These are phyloP conservation scores for Coranthus polyacanthus DNA, from an alignment of 2,797 vertebrate genomes.

Conservation along the genomic window DNA sequence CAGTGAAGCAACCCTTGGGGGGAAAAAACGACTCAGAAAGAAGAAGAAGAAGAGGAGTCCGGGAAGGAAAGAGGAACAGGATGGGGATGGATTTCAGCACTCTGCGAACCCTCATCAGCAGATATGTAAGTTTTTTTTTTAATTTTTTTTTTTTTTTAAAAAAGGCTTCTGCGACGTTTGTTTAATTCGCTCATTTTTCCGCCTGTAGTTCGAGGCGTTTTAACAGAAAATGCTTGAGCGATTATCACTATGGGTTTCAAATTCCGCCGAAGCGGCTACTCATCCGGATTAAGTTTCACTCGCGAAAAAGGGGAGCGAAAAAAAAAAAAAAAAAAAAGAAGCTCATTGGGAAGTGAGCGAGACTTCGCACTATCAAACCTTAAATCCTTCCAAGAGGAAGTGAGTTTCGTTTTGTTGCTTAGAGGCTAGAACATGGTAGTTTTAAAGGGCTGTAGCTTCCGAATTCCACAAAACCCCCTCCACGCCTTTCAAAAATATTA, in stretches of 20 bases:
- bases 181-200: no score
- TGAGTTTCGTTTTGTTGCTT: no score
- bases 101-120: constrained; percentile 91
- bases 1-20: constrained; percentile 12
- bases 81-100: constrained; percentile 92
- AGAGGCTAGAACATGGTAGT: no score
- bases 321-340: neutral
- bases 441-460: no score
- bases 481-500: no score
- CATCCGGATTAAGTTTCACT: constrained; percentile 70
- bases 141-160: no score
- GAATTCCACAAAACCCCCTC: no score
- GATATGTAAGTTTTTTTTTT: constrained; percentile 92
- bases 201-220: no score
- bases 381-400: no score
- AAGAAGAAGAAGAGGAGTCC: constrained; percentile 37
- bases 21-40: constrained; percentile 37
- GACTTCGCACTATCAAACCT: no score
- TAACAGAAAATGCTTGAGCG: constrained; percentile 1
- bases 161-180: no score
- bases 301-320: constrained; percentile 3
- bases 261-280: constrained; percentile 49
- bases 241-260: constrained; percentile 28
- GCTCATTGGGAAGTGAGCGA: neutral
- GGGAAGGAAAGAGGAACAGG: constrained; percentile 46